Conservation (phyloP, 2,797 vertebrate species). For the Danio albolineatus region DNA sequence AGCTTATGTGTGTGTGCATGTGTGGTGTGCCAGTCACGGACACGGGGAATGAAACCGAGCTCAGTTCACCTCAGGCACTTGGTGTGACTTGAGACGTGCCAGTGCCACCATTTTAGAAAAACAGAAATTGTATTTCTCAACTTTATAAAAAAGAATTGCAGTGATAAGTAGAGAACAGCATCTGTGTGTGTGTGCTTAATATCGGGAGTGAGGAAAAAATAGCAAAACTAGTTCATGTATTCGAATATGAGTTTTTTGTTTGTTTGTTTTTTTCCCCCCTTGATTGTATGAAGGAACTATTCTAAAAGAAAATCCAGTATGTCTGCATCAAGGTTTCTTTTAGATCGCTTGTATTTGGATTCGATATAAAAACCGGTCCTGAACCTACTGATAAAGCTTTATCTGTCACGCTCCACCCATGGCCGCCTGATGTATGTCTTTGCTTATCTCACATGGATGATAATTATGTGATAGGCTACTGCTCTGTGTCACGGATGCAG, state of each 20-base stretch:
- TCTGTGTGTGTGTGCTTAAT: not conserved
- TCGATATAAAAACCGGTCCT: constrained; percentile 23
- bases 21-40: constrained; percentile 21
- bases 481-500: constrained; percentile 52
- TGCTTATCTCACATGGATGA: constrained; percentile 49
- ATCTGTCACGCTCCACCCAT: constrained; percentile 32
- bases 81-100: constrained; percentile 40
- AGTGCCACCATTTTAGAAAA: constrained; percentile 38
- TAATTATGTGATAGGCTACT: constrained; percentile 50
- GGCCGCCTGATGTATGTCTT: constrained; percentile 39
- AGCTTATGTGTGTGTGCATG: constrained; percentile 46
- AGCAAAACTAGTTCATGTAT: not conserved
- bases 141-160: not conserved
- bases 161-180: not conserved
- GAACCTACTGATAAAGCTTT: constrained; percentile 30
- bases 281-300: not conserved
- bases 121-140: constrained; percentile 18
- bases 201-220: too few relatives aligned
- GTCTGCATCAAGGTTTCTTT: not conserved
- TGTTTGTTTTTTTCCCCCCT: too few relatives aligned
- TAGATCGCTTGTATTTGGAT: constrained; percentile 5
- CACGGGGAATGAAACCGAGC: constrained; percentile 10
- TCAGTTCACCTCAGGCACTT: constrained; percentile 25
- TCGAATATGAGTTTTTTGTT: too few relatives aligned
- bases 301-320: not conserved